phyloP scores from a whole-genome alignment of 2,797 vertebrate species.

The Trachurus trachurus region DNA sequence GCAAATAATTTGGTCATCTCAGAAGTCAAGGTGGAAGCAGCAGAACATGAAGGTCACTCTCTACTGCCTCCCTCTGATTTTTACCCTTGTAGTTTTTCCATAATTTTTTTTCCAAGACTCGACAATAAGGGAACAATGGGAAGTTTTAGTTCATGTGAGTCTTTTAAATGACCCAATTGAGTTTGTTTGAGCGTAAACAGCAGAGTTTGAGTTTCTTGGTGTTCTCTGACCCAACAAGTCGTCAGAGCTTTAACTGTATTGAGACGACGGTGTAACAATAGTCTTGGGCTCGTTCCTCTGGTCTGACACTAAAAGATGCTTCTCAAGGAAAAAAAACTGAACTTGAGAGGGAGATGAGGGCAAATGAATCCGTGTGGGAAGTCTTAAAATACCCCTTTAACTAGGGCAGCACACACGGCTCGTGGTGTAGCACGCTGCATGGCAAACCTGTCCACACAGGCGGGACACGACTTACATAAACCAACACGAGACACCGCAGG shows the following conservation, averaged over 20 bases:
- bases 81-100: no score
- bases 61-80: no score
- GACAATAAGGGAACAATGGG: no score
- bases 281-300: constrained; percentile 27
- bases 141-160: no score
- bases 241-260: neutral
- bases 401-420: constrained; percentile 77
- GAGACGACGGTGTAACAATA: neutral
- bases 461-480: constrained; percentile 52
- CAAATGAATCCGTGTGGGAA: constrained; percentile 78
- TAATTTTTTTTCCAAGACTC: no score
- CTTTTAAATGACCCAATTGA: no score
- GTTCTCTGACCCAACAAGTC: no score
- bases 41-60: no score
- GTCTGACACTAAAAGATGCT: constrained; percentile 48
- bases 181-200: no score
- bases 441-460: constrained; percentile 56
- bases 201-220: no score
- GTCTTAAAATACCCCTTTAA: constrained; percentile 84
- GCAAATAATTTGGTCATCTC: no score
- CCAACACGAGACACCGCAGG: constrained; percentile 44
- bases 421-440: constrained; percentile 51
- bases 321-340: constrained; percentile 49
- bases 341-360: constrained; percentile 78
- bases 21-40: no score